Evolutionary conservation across 2,797 vertebrate genomes (phyloP), one percentile per base, ranked within the genome.

Genomic region (Rhadinocentrus ornatus): DNA sequence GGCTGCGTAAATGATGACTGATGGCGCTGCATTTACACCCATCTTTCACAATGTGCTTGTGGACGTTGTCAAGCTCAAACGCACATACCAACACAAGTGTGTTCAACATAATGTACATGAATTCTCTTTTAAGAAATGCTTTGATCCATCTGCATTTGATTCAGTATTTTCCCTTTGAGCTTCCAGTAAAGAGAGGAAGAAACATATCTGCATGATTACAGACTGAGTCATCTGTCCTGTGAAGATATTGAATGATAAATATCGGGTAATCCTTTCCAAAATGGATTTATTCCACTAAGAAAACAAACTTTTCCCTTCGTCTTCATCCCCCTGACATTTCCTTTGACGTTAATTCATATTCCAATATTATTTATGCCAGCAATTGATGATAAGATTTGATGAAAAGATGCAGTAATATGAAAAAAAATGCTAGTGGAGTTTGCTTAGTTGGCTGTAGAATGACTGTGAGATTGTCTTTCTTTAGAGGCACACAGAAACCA

Each of bases 241-340:
- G 66, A 46, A 71, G 59, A 73, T 73, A 66, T 61, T 66, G 37
- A 78, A 76, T 69, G 78, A 82, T 64, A 69, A 72, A 78, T 46
- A 15, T 75, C 59, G 69, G 77, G 22, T 77, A 71, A 80, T 66
- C 58, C 15, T 61, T 79, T 76, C 62, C 65, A 58, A 70, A 81
- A 71, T 71, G 65, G 31, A 71, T 59, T 83, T 62, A 22, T 39
- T 71, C 13, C 34, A 26, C 48, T 71, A 26, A 68, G 24, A 67
- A 80, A 79, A 59, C 57, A 80, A 65, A 62, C 44, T 65, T 27
- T 67, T 78, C 34, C 32, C 39, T 58, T 69, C 18, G 26, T 56
- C 32, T 34, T 66, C 58, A 66, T 72, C 13, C 50, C 59, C 53
- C 53, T 12, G 57, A 66, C 41, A 35, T 22, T 18, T 64, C 46